Base-by-base conservation (phyloP, 1,140 invertebrate species). In the Choristoneura fumiferana region DNA sequence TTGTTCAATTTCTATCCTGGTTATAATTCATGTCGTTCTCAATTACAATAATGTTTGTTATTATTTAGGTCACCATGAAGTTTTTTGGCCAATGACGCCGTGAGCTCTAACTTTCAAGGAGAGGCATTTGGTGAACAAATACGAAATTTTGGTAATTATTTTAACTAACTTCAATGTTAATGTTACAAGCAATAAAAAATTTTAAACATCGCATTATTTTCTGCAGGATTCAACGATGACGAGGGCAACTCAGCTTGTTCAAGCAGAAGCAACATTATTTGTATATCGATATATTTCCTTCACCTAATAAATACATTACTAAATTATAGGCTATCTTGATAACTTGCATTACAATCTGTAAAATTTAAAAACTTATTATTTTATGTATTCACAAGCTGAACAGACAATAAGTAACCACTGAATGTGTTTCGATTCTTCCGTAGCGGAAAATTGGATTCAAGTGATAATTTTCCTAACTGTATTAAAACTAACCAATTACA, bases 51-150 rank as follows among this genome's bases (percentile, higher is more conserved):
- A 39, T 12, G n/a, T 54, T 39, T 64, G 59, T 66, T 49, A 60
- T 70, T 45, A 38, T 62, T 71, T 77, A 85, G 82, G 82, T 59
- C 73, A 79, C 69, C 65, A 74, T 60, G 76, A 79, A 73, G 73
- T 78, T 40, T 57, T 56, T 71, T 76, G 65, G 67, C 67, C 15
- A 84, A 74, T 61, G 79, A 85, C 40, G 85, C 81, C 15, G 68
- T 88, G 62, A 88, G 81, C 61, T 88, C 85, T 1, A 88, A 85
- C 67, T 88, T 85, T 58, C 85, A 86, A 76, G 85, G 85, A 56
- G 83, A 84, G 69, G 76, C 72, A 43, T 87, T 74, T 54, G 81
- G 81, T 55, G 84, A 79, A 72, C 84, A 84, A 75, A 82, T 85
- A 63, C 78, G 78, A 71, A 81, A 81, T 61, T 84, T 81, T 66